phyloP scores from a whole-genome alignment of 92 coral and sea anemone genomes.

The Siderastrea siderea region DNA sequence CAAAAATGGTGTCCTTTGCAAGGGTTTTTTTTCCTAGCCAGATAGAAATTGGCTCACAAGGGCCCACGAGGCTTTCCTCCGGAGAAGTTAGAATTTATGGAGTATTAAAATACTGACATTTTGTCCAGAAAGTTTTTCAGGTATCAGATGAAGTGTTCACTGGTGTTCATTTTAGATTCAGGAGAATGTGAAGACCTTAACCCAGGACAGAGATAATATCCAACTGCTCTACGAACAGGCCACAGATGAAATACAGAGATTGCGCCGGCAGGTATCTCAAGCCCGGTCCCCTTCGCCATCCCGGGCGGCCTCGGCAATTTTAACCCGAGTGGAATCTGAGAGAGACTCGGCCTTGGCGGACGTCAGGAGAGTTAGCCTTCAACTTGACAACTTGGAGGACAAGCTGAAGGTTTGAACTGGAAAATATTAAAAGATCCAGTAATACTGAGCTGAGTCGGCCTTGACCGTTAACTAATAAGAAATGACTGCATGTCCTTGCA shows the following conservation, averaged over 20 bases:
- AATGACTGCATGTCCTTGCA: no score
- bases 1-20: background rate
- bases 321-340: constrained; percentile 94
- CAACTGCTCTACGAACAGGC: constrained; percentile 99
- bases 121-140: background rate
- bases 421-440: background rate
- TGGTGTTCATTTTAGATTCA: constrained; percentile 77
- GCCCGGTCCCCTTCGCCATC: constrained; percentile 98
- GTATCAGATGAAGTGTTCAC: no score
- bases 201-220: constrained; percentile 91
- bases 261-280: constrained; percentile 93
- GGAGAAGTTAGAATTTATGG: no score
- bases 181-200: constrained; percentile 88
- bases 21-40: no score
- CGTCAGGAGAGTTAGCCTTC: constrained; percentile 79
- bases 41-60: no score
- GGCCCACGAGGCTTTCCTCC: no score
- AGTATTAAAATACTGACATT: background rate
- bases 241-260: constrained; percentile 94
- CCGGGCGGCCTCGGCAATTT: constrained; percentile 93
- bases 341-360: constrained; percentile 95
- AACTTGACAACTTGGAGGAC: constrained; percentile 90
- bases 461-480: no score
- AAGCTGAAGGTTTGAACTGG: constrained; percentile 81
- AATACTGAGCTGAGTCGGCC: background rate